Evolutionary conservation across 2,888 invertebrate genomes (phyloP).

Genomic region (Penaeus monodon): DNA sequence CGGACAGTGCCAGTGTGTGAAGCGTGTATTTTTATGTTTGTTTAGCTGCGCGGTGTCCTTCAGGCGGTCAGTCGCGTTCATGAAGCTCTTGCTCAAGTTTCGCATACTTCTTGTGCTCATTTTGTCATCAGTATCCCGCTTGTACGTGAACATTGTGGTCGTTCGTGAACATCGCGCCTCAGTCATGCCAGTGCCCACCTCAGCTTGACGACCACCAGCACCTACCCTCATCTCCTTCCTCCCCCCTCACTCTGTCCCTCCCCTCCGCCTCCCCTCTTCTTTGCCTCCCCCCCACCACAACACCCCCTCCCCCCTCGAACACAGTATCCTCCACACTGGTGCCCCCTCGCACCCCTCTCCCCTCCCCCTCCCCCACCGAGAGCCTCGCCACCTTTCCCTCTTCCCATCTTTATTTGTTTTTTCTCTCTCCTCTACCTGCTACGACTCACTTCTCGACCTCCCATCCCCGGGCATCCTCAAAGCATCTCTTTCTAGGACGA

Average conservation of each 20-base stretch:
- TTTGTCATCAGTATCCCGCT: too few species aligned
- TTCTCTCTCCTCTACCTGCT: not conserved
- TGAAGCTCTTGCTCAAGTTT: too few species aligned
- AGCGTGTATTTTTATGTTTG: too few species aligned
- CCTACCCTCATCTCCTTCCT: conserved; percentile 19
- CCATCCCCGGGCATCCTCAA: too few species aligned
- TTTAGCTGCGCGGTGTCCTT: too few species aligned
- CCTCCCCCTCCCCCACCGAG: not conserved
- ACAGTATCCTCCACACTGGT: not conserved
- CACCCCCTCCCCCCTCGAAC: not conserved
- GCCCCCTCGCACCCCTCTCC: not conserved
- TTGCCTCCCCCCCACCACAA: not conserved
- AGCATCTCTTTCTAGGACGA: too few species aligned
- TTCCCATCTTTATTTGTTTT: not conserved
- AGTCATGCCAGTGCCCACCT: conserved; percentile 19
- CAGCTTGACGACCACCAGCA: conserved; percentile 8
- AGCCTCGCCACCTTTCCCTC: conserved; percentile 1
- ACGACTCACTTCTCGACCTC: not conserved
- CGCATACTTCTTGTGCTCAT: too few species aligned
- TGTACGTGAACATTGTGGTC: too few species aligned
- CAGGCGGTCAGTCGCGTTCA: too few species aligned
- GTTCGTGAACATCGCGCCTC: conserved; percentile 7
- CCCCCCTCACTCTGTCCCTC: conserved; percentile 1
- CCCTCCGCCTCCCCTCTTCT: not conserved
- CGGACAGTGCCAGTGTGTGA: not conserved